phyloP scores from a whole-genome alignment of 1,140 invertebrate species.

The Anthonomus grandis region DNA sequence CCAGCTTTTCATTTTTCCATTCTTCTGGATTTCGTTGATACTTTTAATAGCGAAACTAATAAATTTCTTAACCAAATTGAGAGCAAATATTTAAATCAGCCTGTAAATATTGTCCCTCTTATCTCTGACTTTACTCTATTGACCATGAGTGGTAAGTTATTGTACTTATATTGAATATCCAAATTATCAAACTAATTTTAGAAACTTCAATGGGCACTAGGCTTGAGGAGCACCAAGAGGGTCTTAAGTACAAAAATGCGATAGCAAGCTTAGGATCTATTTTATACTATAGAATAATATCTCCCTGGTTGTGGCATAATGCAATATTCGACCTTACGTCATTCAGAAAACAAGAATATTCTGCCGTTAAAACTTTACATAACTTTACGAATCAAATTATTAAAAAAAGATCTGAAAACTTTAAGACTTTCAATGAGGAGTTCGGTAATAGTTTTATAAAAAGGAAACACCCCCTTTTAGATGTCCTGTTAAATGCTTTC shows the following conservation, averaged over 20 bases:
- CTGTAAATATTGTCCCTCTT: slow-evolving; percentile 4
- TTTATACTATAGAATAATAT: not conserved
- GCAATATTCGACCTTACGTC: not conserved
- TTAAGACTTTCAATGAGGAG: slow-evolving; percentile 16
- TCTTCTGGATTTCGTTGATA: slow-evolving; percentile 68
- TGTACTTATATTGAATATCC: not conserved
- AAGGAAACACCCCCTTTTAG: slow-evolving; percentile 72
- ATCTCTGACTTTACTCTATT: slow-evolving; percentile 19
- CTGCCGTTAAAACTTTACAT: slow-evolving; percentile 3
- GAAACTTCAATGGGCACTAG: slow-evolving; percentile 22
- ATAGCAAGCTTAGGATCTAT: slow-evolving; percentile 1
- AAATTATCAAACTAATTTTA: not conserved
- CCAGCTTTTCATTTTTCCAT: slow-evolving; percentile 85
- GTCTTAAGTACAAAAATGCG: slow-evolving; percentile 10
- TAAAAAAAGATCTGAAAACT: slow-evolving; percentile 16
- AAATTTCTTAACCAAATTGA: slow-evolving; percentile 51
- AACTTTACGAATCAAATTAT: slow-evolving; percentile 50
- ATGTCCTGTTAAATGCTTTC: slow-evolving; percentile 66
- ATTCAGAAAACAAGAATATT: not conserved
- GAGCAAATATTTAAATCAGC: not conserved
- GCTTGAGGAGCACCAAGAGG: slow-evolving; percentile 1
- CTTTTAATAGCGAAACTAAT: slow-evolving; percentile 64
- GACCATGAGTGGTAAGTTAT: slow-evolving; percentile 21
- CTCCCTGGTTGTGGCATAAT: not conserved
- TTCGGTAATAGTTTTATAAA: slow-evolving; percentile 38